Evolutionary conservation across 64 coral and sea anemone species (phyloP).

Genomic region (Pachyseris speciosa): DNA sequence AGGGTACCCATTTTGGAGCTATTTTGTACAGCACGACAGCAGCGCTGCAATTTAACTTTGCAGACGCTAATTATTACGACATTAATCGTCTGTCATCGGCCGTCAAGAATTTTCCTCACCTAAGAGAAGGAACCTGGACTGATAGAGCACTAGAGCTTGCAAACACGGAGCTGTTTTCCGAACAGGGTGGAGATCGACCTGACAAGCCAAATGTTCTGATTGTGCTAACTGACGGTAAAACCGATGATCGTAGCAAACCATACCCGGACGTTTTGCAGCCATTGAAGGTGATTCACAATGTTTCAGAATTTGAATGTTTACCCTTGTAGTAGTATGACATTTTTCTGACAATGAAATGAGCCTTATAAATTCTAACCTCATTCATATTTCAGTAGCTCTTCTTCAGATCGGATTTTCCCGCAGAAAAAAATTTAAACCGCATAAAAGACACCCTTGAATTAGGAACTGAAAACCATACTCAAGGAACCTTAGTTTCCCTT

Average conservation of each 20-base stretch:
- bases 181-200: not conserved
- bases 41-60: constrained; percentile 18
- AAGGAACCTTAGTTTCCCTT: no score
- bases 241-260: not conserved
- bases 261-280: constrained; percentile 9
- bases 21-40: constrained; percentile 3
- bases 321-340: not conserved
- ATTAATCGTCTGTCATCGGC: not conserved
- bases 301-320: no score
- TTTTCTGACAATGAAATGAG: no score
- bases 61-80: not conserved
- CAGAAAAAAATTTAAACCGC: no score
- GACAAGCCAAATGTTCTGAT: constrained; percentile 21
- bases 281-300: not conserved
- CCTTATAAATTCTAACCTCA: no score
- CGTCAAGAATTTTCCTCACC: not conserved
- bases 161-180: constrained; percentile 2
- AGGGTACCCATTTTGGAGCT: constrained; percentile 16
- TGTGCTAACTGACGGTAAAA: constrained; percentile 51
- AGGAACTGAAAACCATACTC: no score
- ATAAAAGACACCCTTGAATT: no score
- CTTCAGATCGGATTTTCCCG: no score
- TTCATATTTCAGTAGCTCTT: no score
- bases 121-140: constrained; percentile 18
- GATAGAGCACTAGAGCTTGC: constrained; percentile 3